phyloP scores from a whole-genome alignment of 2,113 vertebrate species.

The Megaceryle torquata region DNA sequence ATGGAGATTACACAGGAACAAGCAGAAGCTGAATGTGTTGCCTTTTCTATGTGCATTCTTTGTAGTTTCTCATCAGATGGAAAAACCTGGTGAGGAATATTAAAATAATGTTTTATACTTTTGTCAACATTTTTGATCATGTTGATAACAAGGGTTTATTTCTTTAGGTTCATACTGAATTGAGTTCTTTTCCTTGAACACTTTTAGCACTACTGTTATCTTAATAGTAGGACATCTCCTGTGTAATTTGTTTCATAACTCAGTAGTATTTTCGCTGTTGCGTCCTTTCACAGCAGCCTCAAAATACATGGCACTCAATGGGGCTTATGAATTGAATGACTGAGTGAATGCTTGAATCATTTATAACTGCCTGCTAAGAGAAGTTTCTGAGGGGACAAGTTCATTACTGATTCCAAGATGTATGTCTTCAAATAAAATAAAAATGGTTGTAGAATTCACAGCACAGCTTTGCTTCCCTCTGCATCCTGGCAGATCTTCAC shows the following conservation, averaged over 20 bases:
- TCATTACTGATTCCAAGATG: not conserved
- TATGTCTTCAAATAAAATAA: not conserved
- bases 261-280: not conserved
- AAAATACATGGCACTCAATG: not conserved
- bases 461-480: not conserved
- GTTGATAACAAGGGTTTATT: not conserved
- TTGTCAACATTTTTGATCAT: not conserved
- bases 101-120: not conserved
- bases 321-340: not conserved
- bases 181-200: not conserved
- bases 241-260: not conserved
- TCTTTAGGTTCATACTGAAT: not conserved
- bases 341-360: slow-evolving; percentile 5
- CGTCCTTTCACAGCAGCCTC: not conserved
- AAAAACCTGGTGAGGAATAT: not conserved
- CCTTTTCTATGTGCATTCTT: not conserved
- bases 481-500: not conserved
- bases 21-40: not conserved
- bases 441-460: not conserved
- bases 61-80: not conserved
- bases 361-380: not conserved
- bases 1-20: not conserved
- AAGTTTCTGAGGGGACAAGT: not conserved
- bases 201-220: not conserved
- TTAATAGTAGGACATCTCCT: not conserved